Conservation (phyloP, 2,113 vertebrate genomes). For the Xenopus borealis region DNA sequence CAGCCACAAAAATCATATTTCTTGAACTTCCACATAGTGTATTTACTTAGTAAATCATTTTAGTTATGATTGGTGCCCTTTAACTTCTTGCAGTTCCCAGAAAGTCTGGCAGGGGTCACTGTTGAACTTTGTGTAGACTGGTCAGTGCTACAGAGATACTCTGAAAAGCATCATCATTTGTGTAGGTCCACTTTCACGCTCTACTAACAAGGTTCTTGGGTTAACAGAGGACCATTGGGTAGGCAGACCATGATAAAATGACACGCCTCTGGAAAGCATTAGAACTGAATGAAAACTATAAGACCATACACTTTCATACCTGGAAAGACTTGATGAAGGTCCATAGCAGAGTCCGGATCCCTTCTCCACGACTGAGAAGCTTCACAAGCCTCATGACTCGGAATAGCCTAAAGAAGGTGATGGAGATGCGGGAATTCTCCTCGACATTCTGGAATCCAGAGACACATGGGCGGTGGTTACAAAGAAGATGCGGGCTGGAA, state of each 20-base stretch:
- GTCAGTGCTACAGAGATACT: neutral
- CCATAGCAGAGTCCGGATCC: constrained; percentile 95
- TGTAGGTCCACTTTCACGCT: too few species aligned
- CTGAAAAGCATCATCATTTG: too few species aligned
- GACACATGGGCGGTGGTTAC: constrained; percentile 71
- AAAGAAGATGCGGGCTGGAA: constrained; percentile 46
- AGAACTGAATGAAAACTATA: too few species aligned
- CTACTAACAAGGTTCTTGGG: too few species aligned
- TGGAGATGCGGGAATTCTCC: constrained; percentile 95
- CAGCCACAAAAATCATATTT: too few species aligned
- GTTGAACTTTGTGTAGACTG: neutral
- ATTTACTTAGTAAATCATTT: too few species aligned
- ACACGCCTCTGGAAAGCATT: too few species aligned
- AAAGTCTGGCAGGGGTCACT: neutral
- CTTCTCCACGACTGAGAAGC: constrained; percentile 95
- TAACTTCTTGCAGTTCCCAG: neutral
- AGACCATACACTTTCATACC: constrained; percentile 58
- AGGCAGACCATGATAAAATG: too few species aligned
- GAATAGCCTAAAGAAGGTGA: constrained; percentile 98
- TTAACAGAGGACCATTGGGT: too few species aligned
- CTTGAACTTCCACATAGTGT: too few species aligned
- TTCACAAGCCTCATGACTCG: constrained; percentile 96
- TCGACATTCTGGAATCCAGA: constrained; percentile 77
- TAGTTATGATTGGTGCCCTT: too few species aligned
- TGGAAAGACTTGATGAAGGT: constrained; percentile 98